phyloP scores from a whole-genome alignment of 2,113 vertebrate species.

The Piliocolobus tephrosceles region DNA sequence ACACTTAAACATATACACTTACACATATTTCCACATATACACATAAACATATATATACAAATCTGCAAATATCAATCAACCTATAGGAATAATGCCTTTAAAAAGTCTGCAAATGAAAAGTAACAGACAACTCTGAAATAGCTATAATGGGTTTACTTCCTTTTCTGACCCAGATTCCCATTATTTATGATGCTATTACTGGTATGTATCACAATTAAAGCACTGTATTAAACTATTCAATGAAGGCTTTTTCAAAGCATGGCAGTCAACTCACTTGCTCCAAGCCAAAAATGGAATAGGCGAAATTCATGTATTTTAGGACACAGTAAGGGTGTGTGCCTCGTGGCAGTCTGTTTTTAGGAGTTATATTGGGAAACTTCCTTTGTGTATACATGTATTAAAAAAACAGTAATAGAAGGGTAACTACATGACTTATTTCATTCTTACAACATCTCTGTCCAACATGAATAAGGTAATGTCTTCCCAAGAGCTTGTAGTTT shows the following conservation, averaged over 20 bases:
- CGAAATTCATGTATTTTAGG: constrained; percentile 63
- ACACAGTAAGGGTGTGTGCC: constrained; percentile 66
- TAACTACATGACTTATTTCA: constrained; percentile 15
- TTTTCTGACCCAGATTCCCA: not conserved
- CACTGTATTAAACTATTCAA: constrained; percentile 37
- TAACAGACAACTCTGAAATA: not conserved
- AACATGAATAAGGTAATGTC: not conserved
- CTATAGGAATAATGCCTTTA: not conserved
- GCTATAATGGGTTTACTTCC: not conserved
- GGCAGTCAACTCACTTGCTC: constrained; percentile 55
- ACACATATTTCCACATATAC: not conserved
- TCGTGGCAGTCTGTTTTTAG: constrained; percentile 69
- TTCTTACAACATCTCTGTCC: constrained; percentile 30
- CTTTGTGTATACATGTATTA: constrained; percentile 32
- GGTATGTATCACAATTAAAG: not conserved
- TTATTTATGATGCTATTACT: not conserved
- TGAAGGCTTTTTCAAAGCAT: constrained; percentile 35
- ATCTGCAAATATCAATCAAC: not conserved
- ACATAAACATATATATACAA: not conserved
- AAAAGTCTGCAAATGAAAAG: not conserved
- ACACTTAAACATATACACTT: not conserved
- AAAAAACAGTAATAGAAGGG: constrained; percentile 34
- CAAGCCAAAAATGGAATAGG: constrained; percentile 65
- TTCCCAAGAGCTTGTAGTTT: not conserved
- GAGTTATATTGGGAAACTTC: constrained; percentile 55